Evolutionary conservation across 1,140 invertebrate genomes (phyloP).

Genomic region (Bombus polaris): DNA sequence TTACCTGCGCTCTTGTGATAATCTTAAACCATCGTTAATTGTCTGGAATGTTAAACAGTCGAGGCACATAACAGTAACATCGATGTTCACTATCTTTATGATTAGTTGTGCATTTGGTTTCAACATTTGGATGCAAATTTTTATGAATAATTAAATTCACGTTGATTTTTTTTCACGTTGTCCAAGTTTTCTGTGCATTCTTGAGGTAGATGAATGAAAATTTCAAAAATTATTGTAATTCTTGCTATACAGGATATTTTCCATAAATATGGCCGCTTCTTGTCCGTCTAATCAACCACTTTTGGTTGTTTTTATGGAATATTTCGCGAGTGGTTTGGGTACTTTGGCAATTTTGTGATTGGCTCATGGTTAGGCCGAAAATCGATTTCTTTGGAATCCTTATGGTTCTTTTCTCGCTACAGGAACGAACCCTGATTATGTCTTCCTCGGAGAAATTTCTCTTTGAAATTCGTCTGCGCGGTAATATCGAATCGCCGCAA

Average conservation of each 20-base stretch:
- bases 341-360: constrained; percentile 51
- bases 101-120: neutral
- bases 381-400: constrained; percentile 27
- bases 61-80: neutral
- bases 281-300: constrained; percentile 74
- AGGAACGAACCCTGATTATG: neutral
- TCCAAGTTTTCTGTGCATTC: neutral
- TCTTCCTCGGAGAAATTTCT: constrained; percentile 31
- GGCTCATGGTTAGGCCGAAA: neutral
- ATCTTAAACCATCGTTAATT: neutral
- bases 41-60: neutral
- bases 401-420: neutral
- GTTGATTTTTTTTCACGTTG: neutral
- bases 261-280: constrained; percentile 77
- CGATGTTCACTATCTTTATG: too few relatives aligned
- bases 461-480: neutral
- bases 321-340: constrained; percentile 32
- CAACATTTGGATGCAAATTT: neutral
- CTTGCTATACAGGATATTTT: constrained; percentile 70
- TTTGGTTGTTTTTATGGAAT: constrained; percentile 35
- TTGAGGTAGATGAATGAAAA: neutral
- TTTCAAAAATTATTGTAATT: too few relatives aligned
- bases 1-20: neutral
- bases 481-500: constrained; percentile 23
- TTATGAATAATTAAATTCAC: neutral